phyloP scores from a whole-genome alignment of 2,113 vertebrate genomes.

The Cricetomys ansorgei region DNA sequence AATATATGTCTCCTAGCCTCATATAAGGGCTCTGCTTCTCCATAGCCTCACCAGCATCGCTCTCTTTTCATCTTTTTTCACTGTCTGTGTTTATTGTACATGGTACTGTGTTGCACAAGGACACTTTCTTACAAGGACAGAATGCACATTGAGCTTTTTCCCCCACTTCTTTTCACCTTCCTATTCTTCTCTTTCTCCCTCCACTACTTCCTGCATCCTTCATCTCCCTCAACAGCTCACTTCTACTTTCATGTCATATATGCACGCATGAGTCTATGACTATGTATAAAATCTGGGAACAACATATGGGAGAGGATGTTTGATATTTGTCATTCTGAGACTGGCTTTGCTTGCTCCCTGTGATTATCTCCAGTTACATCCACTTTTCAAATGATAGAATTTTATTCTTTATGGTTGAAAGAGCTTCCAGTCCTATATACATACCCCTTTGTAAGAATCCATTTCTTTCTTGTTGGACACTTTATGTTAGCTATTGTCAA shows the following conservation, averaged over 20 bases:
- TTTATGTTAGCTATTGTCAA: neutral
- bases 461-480: neutral
- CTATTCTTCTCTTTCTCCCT: too few relatives aligned
- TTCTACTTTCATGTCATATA: neutral
- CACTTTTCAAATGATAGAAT: neutral
- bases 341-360: neutral
- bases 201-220: neutral
- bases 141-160: too few relatives aligned
- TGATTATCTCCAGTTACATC: neutral
- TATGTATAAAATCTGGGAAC: too few relatives aligned
- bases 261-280: neutral
- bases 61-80: neutral
- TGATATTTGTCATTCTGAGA: neutral
- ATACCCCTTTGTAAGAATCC: neutral
- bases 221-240: neutral
- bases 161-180: neutral
- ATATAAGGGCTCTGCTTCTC: neutral
- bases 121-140: neutral
- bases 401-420: neutral
- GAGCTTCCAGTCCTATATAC: neutral
- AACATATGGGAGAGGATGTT: neutral
- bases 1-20: neutral
- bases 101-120: too few relatives aligned
- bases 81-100: neutral
- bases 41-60: neutral